Base-by-base conservation (phyloP, 2,797 vertebrate genomes). In the Parauchenoglanis ngamensis region DNA sequence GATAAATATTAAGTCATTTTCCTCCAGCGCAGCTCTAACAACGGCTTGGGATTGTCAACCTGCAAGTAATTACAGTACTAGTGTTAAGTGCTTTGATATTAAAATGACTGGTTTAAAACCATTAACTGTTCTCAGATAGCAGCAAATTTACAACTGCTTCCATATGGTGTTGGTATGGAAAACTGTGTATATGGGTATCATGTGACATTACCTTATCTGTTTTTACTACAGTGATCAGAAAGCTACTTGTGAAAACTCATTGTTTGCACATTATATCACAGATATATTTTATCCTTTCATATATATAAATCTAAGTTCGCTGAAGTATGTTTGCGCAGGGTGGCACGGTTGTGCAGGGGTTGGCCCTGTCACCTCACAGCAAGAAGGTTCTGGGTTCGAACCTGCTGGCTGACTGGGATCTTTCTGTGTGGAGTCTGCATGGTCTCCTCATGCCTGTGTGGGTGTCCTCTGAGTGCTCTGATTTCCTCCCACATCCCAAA, bases 11-110 rank as follows among this genome's bases (percentile, higher is more conserved):
- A 94, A 93, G 94, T 94, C 91, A 93, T 95, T 95, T 95, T 95
- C 93, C 94, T 93, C 92, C 94, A 94, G 94, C 93, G 92, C 89
- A 92, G 89, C 91, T 93, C 90, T 94, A 95, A 96, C 95, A 94
- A 94, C 92, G 91, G 87, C 93, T 92, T 90, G 90, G 91, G 88
- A 91, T 92, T 70, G 92, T 91, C 94, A 96, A 70, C 93, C 95
- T 96, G 96, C 93, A 95, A 96, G 93, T 94, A 95, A 96, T 96
- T 95, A 95, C 93, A 94, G 94, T 94, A 94, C 93, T 94, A 92
- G 94, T 95, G 94, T 96, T 95, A 96, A 95, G 94, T 95, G 94
- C 94, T 96, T 96, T 96, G 96, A 96, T 96, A 96, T 95, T 95
- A 95, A 94, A 95, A 96, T 95, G 93, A 95, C 93, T 96, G 93